These are phyloP conservation scores for Eulemur rubriventer DNA, from an alignment of 2,797 vertebrate species.

Conservation along the genomic window DNA sequence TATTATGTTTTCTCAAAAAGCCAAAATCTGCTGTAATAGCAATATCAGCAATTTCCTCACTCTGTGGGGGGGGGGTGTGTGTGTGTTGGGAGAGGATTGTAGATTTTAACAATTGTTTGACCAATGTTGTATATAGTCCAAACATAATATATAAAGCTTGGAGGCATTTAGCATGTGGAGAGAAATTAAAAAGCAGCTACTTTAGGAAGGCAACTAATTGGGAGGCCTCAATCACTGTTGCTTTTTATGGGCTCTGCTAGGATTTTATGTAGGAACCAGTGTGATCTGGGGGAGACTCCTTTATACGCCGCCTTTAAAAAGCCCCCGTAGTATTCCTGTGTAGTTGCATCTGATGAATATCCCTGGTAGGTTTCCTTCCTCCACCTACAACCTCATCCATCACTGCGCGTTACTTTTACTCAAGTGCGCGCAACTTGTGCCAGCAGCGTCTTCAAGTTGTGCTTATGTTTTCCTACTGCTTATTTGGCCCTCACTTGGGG, in stretches of 20 bases:
- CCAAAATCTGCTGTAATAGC: not conserved
- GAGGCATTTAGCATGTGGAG: not conserved
- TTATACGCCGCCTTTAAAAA: not conserved
- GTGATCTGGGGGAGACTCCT: not conserved
- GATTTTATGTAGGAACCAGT: not conserved
- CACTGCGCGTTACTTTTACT: not conserved
- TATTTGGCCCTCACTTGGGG: not conserved
- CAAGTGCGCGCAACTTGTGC: too few species aligned
- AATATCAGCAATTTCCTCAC: not conserved
- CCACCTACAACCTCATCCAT: not conserved
- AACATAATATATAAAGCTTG: not conserved
- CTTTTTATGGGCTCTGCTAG: not conserved
- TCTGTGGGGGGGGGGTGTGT: not conserved
- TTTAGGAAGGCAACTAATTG: not conserved
- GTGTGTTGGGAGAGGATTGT: not conserved
- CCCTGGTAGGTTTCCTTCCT: not conserved
- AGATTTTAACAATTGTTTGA: slow-evolving; percentile 11
- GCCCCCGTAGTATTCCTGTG: not conserved
- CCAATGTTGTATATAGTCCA: not conserved
- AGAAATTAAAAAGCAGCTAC: not conserved
- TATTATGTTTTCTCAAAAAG: not conserved
- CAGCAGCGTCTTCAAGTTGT: not conserved
- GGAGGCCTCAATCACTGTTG: not conserved
- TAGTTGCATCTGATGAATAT: not conserved
- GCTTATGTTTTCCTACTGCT: not conserved